phyloP scores from a whole-genome alignment of 2,888 invertebrate genomes.

The Cremastinae sp. region DNA sequence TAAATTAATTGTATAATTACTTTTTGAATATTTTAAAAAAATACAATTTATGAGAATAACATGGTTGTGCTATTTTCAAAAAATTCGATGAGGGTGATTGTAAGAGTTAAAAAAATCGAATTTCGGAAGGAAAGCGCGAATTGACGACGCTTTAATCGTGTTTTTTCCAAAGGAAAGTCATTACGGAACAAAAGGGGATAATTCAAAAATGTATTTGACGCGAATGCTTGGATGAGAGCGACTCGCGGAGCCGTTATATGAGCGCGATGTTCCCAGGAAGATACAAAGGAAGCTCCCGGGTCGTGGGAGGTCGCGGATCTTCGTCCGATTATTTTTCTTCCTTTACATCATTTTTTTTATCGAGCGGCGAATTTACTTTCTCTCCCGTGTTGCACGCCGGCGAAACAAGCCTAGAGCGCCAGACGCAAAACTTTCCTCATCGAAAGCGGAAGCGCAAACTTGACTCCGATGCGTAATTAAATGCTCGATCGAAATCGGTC shows the following conservation, averaged over 20 bases:
- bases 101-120: no score
- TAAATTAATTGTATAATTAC: no score
- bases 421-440: slow-evolving; percentile 55
- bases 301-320: slow-evolving; percentile 72
- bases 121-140: no score
- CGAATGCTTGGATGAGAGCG: slow-evolving; percentile 74
- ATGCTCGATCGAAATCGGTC: slow-evolving; percentile 1
- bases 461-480: slow-evolving; percentile 40
- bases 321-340: slow-evolving; percentile 58
- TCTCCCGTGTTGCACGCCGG: slow-evolving; percentile 34
- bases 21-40: no score
- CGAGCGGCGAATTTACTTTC: slow-evolving; percentile 53
- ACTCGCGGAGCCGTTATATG: no score
- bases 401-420: slow-evolving; percentile 14
- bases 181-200: neutral
- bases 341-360: slow-evolving; percentile 10
- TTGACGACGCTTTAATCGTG: no score
- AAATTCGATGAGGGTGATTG: no score
- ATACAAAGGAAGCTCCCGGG: slow-evolving; percentile 40
- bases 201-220: neutral
- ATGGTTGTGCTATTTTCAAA: no score
- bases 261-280: slow-evolving; percentile 31
- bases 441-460: slow-evolving; percentile 49
- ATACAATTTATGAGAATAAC: no score
- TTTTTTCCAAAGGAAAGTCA: neutral